These are phyloP conservation scores for Lepus oiostolus DNA, from an alignment of 2,797 vertebrate genomes.

Conservation along the genomic window DNA sequence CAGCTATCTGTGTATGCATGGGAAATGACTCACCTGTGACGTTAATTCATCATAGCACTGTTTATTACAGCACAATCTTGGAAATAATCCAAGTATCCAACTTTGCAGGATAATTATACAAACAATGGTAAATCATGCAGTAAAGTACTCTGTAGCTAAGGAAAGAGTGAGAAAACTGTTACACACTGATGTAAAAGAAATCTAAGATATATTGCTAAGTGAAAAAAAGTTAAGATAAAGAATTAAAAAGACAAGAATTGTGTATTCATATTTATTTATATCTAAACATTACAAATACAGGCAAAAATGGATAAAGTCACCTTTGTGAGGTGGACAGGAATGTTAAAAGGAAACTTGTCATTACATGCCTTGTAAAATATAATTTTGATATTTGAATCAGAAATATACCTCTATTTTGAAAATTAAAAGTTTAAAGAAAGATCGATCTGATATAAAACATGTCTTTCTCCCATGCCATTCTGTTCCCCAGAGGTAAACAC, in stretches of 20 bases:
- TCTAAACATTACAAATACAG: background rate
- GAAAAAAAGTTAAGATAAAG: background rate
- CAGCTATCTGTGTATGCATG: background rate
- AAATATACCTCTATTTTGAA: background rate
- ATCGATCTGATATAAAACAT: background rate
- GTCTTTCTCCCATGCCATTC: background rate
- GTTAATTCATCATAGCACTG: background rate
- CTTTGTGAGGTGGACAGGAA: background rate
- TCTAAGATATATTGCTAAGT: background rate
- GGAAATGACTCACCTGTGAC: background rate
- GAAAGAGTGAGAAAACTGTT: conserved; percentile 43
- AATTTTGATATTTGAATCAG: background rate
- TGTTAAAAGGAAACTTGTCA: background rate
- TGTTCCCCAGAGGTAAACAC: background rate
- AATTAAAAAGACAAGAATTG: background rate
- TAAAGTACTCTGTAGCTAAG: background rate
- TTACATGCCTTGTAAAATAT: conserved; percentile 4
- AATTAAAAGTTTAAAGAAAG: background rate
- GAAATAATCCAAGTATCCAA: background rate
- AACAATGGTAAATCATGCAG: background rate
- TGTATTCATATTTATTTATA: background rate
- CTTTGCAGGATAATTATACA: background rate
- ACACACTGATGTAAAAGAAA: background rate
- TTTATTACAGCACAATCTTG: background rate
- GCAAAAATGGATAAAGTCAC: background rate